Percentiles rank a stretch among this genome's conserved stretches.
phyloP scores from a whole-genome alignment of 2,797 vertebrate species.

The Schizopygopsis pylzovi region DNA sequence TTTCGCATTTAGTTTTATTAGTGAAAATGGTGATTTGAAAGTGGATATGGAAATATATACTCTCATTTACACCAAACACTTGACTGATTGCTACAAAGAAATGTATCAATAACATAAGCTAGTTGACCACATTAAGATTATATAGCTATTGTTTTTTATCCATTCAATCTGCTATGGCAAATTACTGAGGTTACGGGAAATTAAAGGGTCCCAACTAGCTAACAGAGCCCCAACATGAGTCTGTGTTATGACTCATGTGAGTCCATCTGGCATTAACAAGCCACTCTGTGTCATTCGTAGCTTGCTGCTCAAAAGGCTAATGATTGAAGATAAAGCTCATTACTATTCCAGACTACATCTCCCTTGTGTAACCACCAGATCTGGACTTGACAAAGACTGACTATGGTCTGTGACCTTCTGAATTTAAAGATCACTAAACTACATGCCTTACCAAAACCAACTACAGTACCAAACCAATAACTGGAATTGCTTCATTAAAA shows the following conservation, averaged over 20 bases:
- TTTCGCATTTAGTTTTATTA: constrained; percentile 8
- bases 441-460: neutral
- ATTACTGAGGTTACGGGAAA: constrained; percentile 26
- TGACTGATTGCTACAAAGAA: neutral
- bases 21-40: neutral
- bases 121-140: neutral
- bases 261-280: constrained; percentile 42
- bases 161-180: constrained; percentile 16
- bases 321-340: constrained; percentile 43
- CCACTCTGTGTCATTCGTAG: constrained; percentile 40
- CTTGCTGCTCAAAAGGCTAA: constrained; percentile 37
- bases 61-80: neutral
- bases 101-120: neutral
- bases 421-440: constrained; percentile 14
- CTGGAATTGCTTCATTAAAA: neutral
- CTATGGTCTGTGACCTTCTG: constrained; percentile 35
- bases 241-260: constrained; percentile 17
- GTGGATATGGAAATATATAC: neutral
- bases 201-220: constrained; percentile 35
- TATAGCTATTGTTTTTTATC: neutral
- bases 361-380: constrained; percentile 33
- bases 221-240: constrained; percentile 39
- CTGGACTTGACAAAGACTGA: constrained; percentile 32
- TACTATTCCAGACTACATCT: constrained; percentile 47
- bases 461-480: neutral